Conservation (phyloP, 2,113 vertebrate species). For the Manacus vitellinus region DNA sequence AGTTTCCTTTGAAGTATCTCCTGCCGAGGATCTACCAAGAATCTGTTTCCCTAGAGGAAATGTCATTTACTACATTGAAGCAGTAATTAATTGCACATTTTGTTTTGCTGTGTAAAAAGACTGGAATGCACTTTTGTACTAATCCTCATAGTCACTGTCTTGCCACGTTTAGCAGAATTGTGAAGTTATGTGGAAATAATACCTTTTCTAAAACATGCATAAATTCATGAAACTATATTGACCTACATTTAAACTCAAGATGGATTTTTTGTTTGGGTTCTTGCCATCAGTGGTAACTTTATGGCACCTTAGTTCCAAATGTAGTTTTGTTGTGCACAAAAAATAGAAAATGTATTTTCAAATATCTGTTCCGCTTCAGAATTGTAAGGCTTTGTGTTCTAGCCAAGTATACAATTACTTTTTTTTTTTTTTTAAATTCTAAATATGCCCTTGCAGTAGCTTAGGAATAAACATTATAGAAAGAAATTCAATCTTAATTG, state of each 20-base stretch:
- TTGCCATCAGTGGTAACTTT: not conserved
- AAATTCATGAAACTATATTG: not conserved
- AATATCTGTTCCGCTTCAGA: not conserved
- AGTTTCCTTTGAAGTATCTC: not conserved
- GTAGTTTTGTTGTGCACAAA: not conserved
- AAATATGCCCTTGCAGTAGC: not conserved
- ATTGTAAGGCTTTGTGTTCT: not conserved
- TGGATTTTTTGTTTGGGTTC: not conserved
- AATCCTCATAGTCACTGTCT: not conserved
- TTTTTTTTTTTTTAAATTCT: not conserved
- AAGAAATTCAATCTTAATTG: not conserved
- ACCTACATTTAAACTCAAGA: not conserved
- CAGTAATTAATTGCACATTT: not conserved
- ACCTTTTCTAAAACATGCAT: not conserved
- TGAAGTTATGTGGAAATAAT: not conserved
- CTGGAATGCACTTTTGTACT: not conserved
- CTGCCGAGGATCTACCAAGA: not conserved
- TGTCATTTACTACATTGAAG: not conserved
- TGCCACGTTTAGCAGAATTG: not conserved
- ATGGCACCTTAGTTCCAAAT: not conserved
- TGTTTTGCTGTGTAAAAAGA: not conserved
- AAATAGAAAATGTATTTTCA: not conserved
- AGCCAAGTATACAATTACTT: not conserved
- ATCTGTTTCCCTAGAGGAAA: not conserved
- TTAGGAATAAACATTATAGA: not conserved